Base-by-base conservation (phyloP, 2,797 vertebrate genomes). In the Toxotes lorentzi region DNA sequence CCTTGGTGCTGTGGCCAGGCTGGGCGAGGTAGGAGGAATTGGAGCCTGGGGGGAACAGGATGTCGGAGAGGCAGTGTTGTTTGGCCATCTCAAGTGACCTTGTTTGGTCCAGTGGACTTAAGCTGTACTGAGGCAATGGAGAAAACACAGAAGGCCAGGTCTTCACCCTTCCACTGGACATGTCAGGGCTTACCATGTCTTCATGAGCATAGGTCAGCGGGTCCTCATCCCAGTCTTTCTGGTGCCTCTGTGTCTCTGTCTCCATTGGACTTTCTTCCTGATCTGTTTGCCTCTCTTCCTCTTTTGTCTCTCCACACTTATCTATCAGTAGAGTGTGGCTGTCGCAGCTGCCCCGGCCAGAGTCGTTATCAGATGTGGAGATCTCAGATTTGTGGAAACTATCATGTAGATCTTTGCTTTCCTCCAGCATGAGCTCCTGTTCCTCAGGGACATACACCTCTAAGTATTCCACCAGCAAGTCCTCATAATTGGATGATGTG, bases 261-360 rank as follows among this genome's bases (percentile, higher is more conserved):
- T 38, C 68, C 62, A 67, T 17, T 19, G 68, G 12, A 5, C 19
- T 32, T 57, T 27, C 19, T 48, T 71, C 76, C 85, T 88, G 63
- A 45, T 77, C 69, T 17, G 67, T 50, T 32, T 34, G 77, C 32
- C 40, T 72, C 24, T 73, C 62, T 8, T 83, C 84, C 3, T 90
- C 86, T 1, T 9, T 89, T 19, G 90, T 35, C 4, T 92, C 93
- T 2, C 91, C 91, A 74, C 92, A 91, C 80, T 96, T 97, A 65
- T 97, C 96, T 72, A 95, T 90, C 75, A 97, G 92, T 70, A 97
- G 92, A 7, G 96, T 97, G 84, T 94, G 96, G 79, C 97, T 99
- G 76, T 99, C 96, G 19, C 96, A 98, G 88, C 97, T 99, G 60
- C 97, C 97, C 12, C 95, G 92, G 47, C 97, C 97, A 0, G 97